These are phyloP conservation scores for Sebastes elongatus DNA, from an alignment of 2,797 vertebrate species.

Conservation along the genomic window DNA sequence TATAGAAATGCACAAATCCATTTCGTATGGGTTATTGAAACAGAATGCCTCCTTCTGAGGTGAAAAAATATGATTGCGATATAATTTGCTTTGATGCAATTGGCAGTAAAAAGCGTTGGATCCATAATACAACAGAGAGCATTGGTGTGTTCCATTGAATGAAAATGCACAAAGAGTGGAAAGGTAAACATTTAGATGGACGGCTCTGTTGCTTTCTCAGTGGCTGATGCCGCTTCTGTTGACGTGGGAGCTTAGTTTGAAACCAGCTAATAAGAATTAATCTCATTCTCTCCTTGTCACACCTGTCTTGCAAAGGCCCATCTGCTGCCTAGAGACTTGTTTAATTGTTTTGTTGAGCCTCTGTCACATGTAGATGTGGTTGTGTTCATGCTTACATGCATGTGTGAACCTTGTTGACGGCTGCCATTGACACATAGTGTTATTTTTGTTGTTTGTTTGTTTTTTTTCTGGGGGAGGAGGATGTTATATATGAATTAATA, in stretches of 20 bases:
- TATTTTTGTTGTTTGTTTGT: not conserved
- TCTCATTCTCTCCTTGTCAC: slow-evolving; percentile 54
- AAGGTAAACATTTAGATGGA: slow-evolving; percentile 26
- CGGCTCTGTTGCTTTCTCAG: not conserved
- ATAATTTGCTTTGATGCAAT: slow-evolving; percentile 38
- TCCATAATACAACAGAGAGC: slow-evolving; percentile 11
- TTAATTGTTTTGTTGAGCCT: slow-evolving; percentile 68
- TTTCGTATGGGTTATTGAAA: slow-evolving; percentile 39
- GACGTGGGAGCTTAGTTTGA: slow-evolving; percentile 51
- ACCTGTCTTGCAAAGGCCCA: slow-evolving; percentile 64
- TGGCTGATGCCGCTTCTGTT: slow-evolving; percentile 8
- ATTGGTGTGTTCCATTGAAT: not conserved
- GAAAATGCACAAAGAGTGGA: not conserved
- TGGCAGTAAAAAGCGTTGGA: slow-evolving; percentile 19
- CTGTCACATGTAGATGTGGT: slow-evolving; percentile 53
- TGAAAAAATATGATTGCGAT: slow-evolving; percentile 23
- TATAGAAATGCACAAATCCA: slow-evolving; percentile 36
- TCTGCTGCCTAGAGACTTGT: slow-evolving; percentile 63
- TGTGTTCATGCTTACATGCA: slow-evolving; percentile 25
- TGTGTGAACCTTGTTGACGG: slow-evolving; percentile 15
- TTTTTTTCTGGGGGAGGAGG: not conserved
- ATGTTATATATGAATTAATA: not conserved
- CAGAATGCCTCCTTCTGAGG: not conserved
- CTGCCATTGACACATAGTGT: not conserved
- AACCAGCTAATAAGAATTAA: slow-evolving; percentile 67